phyloP scores from a whole-genome alignment of 2,888 invertebrate genomes.

The Spodoptera exigua region DNA sequence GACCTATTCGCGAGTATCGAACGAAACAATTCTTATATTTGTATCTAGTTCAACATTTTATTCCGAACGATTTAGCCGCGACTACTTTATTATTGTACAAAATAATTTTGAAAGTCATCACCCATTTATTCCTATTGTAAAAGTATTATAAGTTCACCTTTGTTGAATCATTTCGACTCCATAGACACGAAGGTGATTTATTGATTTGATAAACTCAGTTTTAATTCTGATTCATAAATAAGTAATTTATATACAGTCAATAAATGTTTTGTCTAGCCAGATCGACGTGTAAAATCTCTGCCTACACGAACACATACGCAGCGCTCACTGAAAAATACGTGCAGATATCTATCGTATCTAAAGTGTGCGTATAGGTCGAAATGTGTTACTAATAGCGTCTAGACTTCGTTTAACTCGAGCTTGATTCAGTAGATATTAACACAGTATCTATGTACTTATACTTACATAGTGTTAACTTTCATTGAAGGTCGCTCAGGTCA shows the following conservation, averaged over 20 bases:
- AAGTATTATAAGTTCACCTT: no score
- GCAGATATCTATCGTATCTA: slow-evolving; percentile 53
- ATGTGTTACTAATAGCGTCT: slow-evolving; percentile 69
- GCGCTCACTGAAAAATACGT: slow-evolving; percentile 52
- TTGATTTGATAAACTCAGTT: neutral
- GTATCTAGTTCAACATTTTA: no score
- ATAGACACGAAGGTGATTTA: no score
- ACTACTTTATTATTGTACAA: no score
- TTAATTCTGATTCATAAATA: slow-evolving; percentile 1
- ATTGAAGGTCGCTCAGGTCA: slow-evolving; percentile 56
- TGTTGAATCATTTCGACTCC: no score
- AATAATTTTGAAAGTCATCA: no score
- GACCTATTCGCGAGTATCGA: slow-evolving; percentile 5
- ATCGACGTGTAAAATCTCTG: neutral
- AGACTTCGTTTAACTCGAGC: slow-evolving; percentile 68
- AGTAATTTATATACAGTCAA: slow-evolving; percentile 15
- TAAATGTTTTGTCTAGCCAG: slow-evolving; percentile 20
- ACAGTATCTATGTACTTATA: slow-evolving; percentile 37
- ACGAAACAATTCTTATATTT: neutral
- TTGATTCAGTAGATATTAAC: slow-evolving; percentile 58
- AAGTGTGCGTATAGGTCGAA: slow-evolving; percentile 59
- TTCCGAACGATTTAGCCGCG: no score
- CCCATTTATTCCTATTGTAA: no score
- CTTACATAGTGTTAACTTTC: slow-evolving; percentile 53
- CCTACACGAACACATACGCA: neutral